Percentiles rank a stretch among this genome's conserved stretches.
Evolutionary conservation across 2,113 vertebrate genomes (phyloP).

Genomic region (Pluvianellus socialis): DNA sequence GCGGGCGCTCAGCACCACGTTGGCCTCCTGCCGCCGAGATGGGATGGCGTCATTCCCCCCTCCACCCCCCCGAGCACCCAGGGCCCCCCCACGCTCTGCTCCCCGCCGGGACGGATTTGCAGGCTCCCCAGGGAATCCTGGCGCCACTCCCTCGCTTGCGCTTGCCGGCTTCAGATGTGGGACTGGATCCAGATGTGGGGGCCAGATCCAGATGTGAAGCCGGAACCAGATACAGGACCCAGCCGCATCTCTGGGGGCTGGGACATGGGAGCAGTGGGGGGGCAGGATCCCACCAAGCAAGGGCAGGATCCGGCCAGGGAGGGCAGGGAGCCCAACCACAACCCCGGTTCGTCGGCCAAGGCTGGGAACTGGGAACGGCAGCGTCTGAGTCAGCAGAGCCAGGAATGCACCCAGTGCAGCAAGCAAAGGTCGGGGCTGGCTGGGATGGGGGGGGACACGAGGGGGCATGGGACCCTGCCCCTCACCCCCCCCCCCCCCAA

Average conservation of each 20-base stretch:
- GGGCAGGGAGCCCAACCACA: background rate
- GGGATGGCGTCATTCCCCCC: background rate
- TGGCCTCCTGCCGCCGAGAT: constrained; percentile 23
- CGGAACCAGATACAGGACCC: background rate
- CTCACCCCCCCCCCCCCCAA: background rate
- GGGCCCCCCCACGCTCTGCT: too few relatives aligned
- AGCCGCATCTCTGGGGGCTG: background rate
- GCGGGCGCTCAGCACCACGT: constrained; percentile 16
- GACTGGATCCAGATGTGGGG: background rate
- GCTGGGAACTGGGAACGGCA: background rate
- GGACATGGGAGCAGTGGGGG: background rate
- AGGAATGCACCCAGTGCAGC: background rate
- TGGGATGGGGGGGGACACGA: background rate
- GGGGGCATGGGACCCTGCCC: background rate
- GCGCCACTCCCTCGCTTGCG: background rate
- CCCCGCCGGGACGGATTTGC: background rate
- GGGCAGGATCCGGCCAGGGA: background rate
- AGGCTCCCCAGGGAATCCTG: background rate
- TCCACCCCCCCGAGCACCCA: background rate
- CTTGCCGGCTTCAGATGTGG: background rate
- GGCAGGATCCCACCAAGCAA: background rate
- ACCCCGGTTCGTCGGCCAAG: background rate
- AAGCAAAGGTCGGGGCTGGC: background rate
- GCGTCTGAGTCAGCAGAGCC: background rate
- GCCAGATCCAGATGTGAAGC: background rate